These are phyloP conservation scores for Limenitis arthemis DNA, from an alignment of 2,888 invertebrate species.

Conservation along the genomic window DNA sequence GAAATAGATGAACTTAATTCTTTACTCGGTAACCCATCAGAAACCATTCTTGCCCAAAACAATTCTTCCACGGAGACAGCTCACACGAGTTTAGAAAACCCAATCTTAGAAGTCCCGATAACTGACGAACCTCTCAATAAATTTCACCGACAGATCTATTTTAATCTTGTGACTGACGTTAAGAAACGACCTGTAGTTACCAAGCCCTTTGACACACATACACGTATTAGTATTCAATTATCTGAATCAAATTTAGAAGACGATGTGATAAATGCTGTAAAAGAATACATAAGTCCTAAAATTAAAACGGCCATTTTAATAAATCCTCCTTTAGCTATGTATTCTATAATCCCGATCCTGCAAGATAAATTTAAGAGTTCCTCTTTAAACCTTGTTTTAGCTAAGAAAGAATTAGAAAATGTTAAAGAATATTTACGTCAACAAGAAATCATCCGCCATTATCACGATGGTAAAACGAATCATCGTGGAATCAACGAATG, in stretches of 20 bases:
- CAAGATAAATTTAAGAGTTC: conserved; percentile 25
- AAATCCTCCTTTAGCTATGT: background rate
- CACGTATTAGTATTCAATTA: conserved; percentile 3
- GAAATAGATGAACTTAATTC: too few species aligned
- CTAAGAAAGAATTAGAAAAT: conserved; percentile 24
- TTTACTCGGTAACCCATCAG: too few species aligned
- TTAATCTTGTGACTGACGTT: conserved; percentile 12
- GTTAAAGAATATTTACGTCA: conserved; percentile 25
- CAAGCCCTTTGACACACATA: conserved; percentile 19
- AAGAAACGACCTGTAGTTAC: conserved; percentile 10
- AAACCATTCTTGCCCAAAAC: too few species aligned
- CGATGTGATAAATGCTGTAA: background rate
- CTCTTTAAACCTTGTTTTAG: conserved; percentile 23
- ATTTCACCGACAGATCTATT: conserved; percentile 8
- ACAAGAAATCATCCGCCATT: conserved; percentile 27
- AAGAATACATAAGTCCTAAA: background rate
- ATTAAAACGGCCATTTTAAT: background rate
- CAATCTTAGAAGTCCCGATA: conserved; percentile 8
- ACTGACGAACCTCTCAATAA: conserved; percentile 13
- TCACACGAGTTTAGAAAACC: conserved; percentile 10
- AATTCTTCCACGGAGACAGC: too few species aligned
- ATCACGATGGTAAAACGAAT: conserved; percentile 30
- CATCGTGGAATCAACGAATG: conserved; percentile 28
- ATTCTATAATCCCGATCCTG: background rate
- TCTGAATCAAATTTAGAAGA: background rate